phyloP scores from a whole-genome alignment of 2,113 vertebrate species.

The Tragulus kanchil region DNA sequence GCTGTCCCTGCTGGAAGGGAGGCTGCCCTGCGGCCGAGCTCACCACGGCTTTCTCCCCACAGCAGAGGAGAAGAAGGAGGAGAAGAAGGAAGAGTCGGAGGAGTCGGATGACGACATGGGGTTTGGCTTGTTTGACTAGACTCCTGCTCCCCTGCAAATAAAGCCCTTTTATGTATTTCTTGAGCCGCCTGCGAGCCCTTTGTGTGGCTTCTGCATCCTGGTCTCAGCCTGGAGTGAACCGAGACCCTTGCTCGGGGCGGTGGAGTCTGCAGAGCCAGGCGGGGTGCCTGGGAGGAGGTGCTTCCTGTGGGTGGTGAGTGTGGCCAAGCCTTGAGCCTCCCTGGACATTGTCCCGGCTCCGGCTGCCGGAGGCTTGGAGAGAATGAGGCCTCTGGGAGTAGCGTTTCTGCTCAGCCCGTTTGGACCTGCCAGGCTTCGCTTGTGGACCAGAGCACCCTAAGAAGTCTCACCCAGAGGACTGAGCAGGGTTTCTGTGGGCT shows the following conservation, averaged over 20 bases:
- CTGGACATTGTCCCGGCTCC: too few relatives aligned
- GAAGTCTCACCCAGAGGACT: neutral
- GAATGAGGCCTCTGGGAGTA: too few relatives aligned
- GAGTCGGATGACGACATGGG: conserved; percentile 99
- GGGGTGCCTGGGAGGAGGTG: fast-evolving
- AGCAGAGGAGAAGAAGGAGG: conserved; percentile 95
- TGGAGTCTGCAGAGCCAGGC: neutral
- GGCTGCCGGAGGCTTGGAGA: neutral
- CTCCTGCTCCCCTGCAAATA: conserved; percentile 80
- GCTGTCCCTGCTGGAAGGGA: fast-evolving
- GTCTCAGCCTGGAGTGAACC: neutral
- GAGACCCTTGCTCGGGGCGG: fast-evolving
- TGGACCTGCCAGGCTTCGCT: conserved; percentile 91
- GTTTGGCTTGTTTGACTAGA: conserved; percentile 97
- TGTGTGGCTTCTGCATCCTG: fast-evolving
- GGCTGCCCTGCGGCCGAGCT: fast-evolving
- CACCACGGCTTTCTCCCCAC: neutral
- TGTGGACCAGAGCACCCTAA: conserved; percentile 89
- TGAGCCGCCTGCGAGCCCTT: fast-evolving
- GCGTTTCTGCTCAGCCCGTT: conserved; percentile 79
- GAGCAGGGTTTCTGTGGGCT: neutral
- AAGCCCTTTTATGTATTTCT: conserved; percentile 75
- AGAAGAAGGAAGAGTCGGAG: conserved; percentile 98
- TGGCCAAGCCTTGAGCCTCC: neutral
- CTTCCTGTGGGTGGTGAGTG: neutral